Conservation (phyloP, 2,113 vertebrate species). For the Hucho hucho region DNA sequence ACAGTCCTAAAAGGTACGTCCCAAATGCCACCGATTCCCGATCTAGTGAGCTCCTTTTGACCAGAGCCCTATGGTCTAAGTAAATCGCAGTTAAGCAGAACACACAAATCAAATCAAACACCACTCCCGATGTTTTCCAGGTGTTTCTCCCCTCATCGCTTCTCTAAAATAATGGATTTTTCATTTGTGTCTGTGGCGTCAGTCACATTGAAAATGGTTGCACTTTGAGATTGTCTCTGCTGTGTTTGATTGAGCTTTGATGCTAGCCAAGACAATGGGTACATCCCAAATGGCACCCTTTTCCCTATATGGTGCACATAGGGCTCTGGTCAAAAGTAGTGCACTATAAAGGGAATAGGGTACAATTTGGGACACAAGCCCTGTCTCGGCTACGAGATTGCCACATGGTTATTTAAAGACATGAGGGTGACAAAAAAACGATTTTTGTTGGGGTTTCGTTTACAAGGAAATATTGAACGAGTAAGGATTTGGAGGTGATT, state of each 20-base stretch:
- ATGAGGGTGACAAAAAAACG: too few species aligned
- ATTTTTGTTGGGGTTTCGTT: background rate
- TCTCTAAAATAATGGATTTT: background rate
- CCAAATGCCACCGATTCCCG: too few species aligned
- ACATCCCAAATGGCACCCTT: too few species aligned
- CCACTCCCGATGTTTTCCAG: background rate
- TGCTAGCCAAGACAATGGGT: too few species aligned
- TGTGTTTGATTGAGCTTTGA: background rate
- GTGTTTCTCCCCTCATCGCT: background rate
- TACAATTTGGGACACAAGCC: too few species aligned
- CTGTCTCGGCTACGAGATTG: too few species aligned
- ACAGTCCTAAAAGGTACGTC: background rate
- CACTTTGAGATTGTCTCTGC: background rate
- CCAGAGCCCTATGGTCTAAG: background rate
- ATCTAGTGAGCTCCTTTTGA: too few species aligned
- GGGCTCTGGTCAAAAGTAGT: too few species aligned
- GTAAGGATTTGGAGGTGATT: too few species aligned
- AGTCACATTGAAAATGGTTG: background rate
- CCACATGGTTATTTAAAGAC: too few species aligned
- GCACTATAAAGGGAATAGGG: too few species aligned
- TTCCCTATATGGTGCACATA: too few species aligned
- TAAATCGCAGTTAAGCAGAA: background rate
- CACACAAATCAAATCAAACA: background rate
- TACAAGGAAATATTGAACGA: background rate
- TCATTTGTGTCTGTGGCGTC: background rate